Evolutionary conservation across 1,140 invertebrate genomes (phyloP), one percentile per base, ranked within the genome.

Genomic region (Rhopalosiphum padi): DNA sequence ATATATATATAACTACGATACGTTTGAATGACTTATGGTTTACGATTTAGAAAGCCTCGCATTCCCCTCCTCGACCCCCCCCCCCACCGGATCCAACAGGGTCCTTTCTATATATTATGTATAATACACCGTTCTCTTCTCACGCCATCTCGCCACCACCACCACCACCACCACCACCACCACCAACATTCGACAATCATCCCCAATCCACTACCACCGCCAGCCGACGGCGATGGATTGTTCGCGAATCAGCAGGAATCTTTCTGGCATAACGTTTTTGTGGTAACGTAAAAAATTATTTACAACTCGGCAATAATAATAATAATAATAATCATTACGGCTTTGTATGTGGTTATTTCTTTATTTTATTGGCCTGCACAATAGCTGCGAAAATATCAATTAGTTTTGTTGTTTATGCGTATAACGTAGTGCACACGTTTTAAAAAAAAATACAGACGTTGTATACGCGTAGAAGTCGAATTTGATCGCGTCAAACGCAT

Each of bases 1-100:
- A 51, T 88, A 89, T 89, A 46, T 89, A 88, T 35, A 53, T 89
- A 53, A 43, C 15, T 41, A 41, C 3, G 88, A 43, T 90, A 35
- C 22, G 53, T 90, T 90, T 25, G 53, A 90, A 60, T 60, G 89
- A 90, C 88, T 90, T 90, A 82, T 83, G 46, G 91, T 85, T 83
- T 85, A 93, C 82, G 91, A 93, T 93, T 91, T 91, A 51, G 77
- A 93, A 85, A 51, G 18, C 43, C 41, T 93, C 35, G 46, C 6
- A 8, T 90, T 55, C 25, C 35, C 91, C 4, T 8, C 90, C 1
- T 18, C 23, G 21, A 0, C n/a, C 55, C 37, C 30, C 9, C 7
- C 8, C 37, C 30, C 30, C n/a, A n/a, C n/a, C 21, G 6, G n/a
- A 48, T 30, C 60, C 25, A 23, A 68, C n/a, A 15, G 37, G 25